Conservation (phyloP, 1,140 invertebrate species). For the Bombus affinis region DNA sequence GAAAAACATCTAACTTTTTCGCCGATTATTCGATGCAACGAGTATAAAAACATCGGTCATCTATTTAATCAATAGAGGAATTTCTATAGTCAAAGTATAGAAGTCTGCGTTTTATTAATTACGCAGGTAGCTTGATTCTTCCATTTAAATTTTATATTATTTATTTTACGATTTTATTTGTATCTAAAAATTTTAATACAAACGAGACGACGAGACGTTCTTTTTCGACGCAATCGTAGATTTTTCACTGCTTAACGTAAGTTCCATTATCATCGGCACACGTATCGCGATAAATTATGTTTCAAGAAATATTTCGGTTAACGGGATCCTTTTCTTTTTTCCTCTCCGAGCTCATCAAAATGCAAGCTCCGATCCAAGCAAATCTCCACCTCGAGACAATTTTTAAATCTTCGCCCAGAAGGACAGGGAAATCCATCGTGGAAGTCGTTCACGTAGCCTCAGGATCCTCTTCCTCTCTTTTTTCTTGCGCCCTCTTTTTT, state of each 20-base stretch:
- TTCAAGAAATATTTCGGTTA: not conserved
- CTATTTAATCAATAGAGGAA: not conserved
- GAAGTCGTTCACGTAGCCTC: slow-evolving; percentile 5
- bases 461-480: not conserved
- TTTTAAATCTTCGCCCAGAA: not conserved
- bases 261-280: not conserved
- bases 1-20: not conserved
- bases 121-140: too few species aligned
- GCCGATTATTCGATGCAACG: not conserved
- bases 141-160: not conserved
- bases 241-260: not conserved
- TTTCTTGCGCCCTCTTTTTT: not conserved
- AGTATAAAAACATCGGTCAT: not conserved
- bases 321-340: not conserved
- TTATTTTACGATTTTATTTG: not conserved
- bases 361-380: not conserved
- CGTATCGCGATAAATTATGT: not conserved
- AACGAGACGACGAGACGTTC: not conserved
- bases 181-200: not conserved
- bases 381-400: slow-evolving; percentile 11
- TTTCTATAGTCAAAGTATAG: not conserved
- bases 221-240: not conserved
- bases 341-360: not conserved
- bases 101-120: not conserved
- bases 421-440: not conserved